Conservation (phyloP, 2,113 vertebrate species). For the Amblyornis subalaris region DNA sequence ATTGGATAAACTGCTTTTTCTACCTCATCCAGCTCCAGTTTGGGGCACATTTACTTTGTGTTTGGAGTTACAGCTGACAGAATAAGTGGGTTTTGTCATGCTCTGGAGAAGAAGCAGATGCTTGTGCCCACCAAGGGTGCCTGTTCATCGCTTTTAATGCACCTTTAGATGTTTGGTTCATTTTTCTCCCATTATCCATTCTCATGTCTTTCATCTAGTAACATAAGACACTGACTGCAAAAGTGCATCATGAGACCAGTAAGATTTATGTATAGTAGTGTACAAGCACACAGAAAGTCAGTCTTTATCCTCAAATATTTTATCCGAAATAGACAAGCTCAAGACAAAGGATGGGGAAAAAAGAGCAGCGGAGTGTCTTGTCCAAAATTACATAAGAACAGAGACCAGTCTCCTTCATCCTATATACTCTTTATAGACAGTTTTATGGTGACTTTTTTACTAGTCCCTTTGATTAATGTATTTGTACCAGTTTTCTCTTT, state of each 20-base stretch:
- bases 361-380: background rate
- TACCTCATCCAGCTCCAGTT: background rate
- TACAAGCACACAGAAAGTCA: background rate
- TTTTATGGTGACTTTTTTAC: background rate
- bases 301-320: background rate
- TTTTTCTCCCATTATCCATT: constrained; percentile 11
- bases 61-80: background rate
- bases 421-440: background rate
- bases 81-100: constrained; percentile 10
- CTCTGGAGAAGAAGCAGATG: constrained; percentile 10
- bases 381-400: background rate
- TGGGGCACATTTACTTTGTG: background rate
- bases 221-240: background rate
- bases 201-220: background rate
- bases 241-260: background rate
- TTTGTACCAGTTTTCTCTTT: background rate
- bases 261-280: constrained; percentile 1
- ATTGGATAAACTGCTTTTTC: background rate
- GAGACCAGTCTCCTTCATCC: background rate
- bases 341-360: background rate
- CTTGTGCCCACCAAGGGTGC: background rate
- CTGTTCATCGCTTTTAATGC: background rate
- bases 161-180: background rate
- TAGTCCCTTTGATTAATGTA: background rate
- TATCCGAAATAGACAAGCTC: background rate